A percentile compares a stretch with the other conserved stretches of the same genome.
phyloP scores from a whole-genome alignment of 2,888 invertebrate species.

The Drosophila pegasa region DNA sequence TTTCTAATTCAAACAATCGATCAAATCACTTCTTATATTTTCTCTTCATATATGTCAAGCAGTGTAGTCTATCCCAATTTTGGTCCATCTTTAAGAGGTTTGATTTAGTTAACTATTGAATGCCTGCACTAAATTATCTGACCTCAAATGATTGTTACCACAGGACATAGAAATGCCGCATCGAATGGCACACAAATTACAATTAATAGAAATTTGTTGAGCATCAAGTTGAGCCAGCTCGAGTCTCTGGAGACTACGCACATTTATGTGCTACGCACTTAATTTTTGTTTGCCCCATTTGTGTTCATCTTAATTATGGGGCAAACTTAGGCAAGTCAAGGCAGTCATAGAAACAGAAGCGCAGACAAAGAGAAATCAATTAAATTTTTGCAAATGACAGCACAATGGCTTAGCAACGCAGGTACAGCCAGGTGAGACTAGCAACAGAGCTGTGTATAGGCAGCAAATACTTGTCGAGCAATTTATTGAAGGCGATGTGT shows the following conservation, averaged over 20 bases:
- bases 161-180: constrained; percentile 11
- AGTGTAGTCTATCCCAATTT: background rate
- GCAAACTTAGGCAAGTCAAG: constrained; percentile 28
- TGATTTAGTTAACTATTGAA: background rate
- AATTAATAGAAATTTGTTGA: constrained; percentile 46
- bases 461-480: constrained; percentile 12
- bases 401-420: constrained; percentile 29
- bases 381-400: constrained; percentile 61
- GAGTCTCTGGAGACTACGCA: constrained; percentile 18
- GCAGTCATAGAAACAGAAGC: constrained; percentile 18
- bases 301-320: constrained; percentile 55
- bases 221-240: background rate
- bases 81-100: background rate
- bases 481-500: constrained; percentile 30
- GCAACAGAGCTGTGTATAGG: constrained; percentile 12
- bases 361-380: constrained; percentile 57
- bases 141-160: background rate
- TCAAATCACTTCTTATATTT: too few species aligned
- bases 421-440: constrained; percentile 27
- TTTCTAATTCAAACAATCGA: too few species aligned
- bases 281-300: constrained; percentile 29
- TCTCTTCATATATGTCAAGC: background rate
- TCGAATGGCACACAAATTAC: constrained; percentile 39
- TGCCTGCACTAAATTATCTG: background rate
- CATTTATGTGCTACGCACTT: constrained; percentile 33